A percentile compares a stretch with the other conserved stretches of the same genome.
These are phyloP conservation scores for Eristalis intricaria DNA, from an alignment of 2,888 invertebrate species.

Conservation along the genomic window DNA sequence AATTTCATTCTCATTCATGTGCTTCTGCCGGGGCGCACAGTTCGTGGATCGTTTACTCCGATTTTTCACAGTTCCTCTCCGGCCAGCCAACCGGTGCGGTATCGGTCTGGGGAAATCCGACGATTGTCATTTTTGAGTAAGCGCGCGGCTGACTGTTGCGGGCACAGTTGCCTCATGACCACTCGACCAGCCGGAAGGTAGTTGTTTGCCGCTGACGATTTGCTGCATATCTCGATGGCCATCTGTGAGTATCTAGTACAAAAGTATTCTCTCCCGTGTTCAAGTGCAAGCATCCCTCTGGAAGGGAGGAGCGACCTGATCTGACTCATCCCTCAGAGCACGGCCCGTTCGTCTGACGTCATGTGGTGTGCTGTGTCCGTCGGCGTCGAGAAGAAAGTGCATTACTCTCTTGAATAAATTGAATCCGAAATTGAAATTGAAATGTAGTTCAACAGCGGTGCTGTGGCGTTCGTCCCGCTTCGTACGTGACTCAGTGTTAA, in stretches of 20 bases:
- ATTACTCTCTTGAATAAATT: conserved; percentile 40
- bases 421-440: conserved; percentile 59
- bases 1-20: conserved; percentile 53
- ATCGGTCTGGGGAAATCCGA: neutral
- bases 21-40: conserved; percentile 5
- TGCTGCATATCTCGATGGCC: conserved; percentile 7
- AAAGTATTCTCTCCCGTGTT: neutral
- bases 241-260: conserved; percentile 45
- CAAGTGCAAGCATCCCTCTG: neutral
- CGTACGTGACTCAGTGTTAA: conserved; percentile 60
- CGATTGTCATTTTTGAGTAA: neutral
- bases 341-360: conserved; percentile 51
- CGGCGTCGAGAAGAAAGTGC: conserved; percentile 60
- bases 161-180: conserved; percentile 51
- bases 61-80: neutral
- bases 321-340: neutral
- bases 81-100: neutral
- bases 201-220: neutral
- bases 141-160: conserved; percentile 19
- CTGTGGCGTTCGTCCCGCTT: conserved; percentile 14
- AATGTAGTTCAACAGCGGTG: conserved; percentile 52
- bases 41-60: neutral
- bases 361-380: conserved; percentile 8
- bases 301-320: neutral
- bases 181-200: conserved; percentile 60